phyloP scores from a whole-genome alignment of 1,140 invertebrate species.

The Neocloeon triangulifer region DNA sequence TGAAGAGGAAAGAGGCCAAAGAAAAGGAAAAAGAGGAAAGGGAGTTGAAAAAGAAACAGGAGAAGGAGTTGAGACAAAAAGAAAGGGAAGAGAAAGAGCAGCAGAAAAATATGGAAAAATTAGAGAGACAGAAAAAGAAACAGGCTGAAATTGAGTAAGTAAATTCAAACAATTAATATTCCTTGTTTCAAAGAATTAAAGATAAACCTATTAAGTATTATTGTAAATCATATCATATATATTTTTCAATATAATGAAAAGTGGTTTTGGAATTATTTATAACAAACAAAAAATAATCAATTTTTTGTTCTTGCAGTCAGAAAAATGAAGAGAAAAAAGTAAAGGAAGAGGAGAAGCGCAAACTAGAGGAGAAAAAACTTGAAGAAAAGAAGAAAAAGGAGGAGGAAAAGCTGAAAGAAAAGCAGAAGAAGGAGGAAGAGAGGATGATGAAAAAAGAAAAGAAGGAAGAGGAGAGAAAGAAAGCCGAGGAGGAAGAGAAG shows the following conservation, averaged over 20 bases:
- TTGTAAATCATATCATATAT: too few species aligned
- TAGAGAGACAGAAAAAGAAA: slow-evolving; percentile 18
- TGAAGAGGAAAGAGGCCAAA: slow-evolving; percentile 16
- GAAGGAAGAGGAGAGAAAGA: slow-evolving; percentile 27
- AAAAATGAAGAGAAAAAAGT: slow-evolving; percentile 6
- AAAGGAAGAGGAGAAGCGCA: slow-evolving; percentile 24
- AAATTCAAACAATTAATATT: slow-evolving; percentile 13
- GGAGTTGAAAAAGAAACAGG: slow-evolving; percentile 3
- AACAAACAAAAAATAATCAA: slow-evolving; percentile 20
- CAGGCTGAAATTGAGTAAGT: slow-evolving; percentile 22
- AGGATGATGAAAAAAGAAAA: slow-evolving; percentile 26
- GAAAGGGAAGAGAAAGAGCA: too few species aligned
- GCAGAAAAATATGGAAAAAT: slow-evolving; percentile 15
- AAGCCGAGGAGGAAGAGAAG: slow-evolving; percentile 6
- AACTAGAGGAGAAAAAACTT: slow-evolving; percentile 12
- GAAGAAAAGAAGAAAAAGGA: slow-evolving; percentile 15
- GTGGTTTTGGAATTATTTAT: too few species aligned
- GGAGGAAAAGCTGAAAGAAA: slow-evolving; percentile 19
- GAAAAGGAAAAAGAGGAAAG: slow-evolving; percentile 10
- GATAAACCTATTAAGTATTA: too few species aligned
- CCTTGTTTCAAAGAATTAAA: slow-evolving; percentile 15
- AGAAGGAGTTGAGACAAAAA: too few species aligned
- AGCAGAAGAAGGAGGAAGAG: slow-evolving; percentile 23
- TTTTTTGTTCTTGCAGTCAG: slow-evolving; percentile 4
- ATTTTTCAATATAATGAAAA: too few species aligned